Evolutionary conservation across 2,888 invertebrate genomes (phyloP).

Genomic region (Troides aeacus): DNA sequence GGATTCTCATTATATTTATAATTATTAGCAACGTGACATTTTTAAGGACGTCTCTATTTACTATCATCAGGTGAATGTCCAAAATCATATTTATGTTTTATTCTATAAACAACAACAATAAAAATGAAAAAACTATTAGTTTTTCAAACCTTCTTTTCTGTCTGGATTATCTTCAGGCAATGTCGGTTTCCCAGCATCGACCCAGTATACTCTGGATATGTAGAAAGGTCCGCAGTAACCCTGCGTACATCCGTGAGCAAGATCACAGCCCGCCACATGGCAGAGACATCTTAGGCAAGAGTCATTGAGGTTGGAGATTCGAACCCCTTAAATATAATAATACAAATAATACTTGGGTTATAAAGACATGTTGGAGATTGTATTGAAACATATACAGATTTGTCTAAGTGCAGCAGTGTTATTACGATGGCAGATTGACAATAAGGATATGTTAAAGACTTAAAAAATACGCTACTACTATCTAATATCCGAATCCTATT

Average conservation of each 20-base stretch:
- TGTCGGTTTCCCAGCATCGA: constrained; percentile 81
- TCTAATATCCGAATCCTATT: neutral
- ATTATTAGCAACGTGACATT: neutral
- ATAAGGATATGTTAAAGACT: neutral
- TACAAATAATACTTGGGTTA: neutral
- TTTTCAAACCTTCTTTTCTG: constrained; percentile 60
- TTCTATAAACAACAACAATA: too few relatives aligned
- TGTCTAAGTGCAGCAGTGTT: neutral
- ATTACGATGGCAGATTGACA: neutral
- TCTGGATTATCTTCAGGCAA: constrained; percentile 79
- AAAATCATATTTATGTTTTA: too few relatives aligned
- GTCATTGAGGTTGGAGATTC: constrained; percentile 71
- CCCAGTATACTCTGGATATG: constrained; percentile 83
- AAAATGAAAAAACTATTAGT: neutral
- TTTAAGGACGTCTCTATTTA: neutral
- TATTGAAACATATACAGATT: neutral
- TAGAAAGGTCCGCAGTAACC: constrained; percentile 83
- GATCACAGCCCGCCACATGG: constrained; percentile 79
- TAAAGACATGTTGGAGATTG: too few relatives aligned
- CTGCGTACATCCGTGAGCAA: constrained; percentile 72
- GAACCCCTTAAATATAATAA: constrained; percentile 48
- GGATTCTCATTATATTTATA: neutral
- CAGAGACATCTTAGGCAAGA: constrained; percentile 81
- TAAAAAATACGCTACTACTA: neutral
- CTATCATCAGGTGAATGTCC: neutral